Base-by-base conservation (phyloP, 2,113 vertebrate species). In the Paralichthys olivaceus region DNA sequence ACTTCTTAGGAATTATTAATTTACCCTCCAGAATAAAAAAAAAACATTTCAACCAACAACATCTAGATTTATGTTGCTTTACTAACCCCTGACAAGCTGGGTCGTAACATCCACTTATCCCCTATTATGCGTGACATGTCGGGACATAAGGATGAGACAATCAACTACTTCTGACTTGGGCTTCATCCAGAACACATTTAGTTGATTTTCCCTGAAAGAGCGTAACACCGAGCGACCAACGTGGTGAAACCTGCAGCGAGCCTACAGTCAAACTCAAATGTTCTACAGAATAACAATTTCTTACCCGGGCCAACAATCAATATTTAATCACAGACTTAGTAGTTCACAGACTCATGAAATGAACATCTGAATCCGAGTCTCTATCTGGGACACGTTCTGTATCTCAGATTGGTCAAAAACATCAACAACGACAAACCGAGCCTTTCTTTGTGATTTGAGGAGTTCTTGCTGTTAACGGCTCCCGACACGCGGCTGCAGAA, bases 261-360 rank as follows among this genome's bases (percentile, higher is more conserved):
- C 61, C 59, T 61, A 62, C 68, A 79, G 73, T 26, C 61, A 80
- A 78, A 81, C 54, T 45, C 1, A 2, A 61, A 40, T 23, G 32
- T 70, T 77, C 49, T 17, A 25, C 47, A 56, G 65, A 78, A 71
- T 69, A 79, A 79, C 70, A 81, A 82, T 75, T 79, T 75, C 63
- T 76, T 67, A 53, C 56, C 59, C 75, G 37, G 53, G 71, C 45
- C 65, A 79, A 79, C 62, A 77, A 90, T 80, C 68, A 82, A 80
- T 87, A 78, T 80, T 84, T 87, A 59, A 83, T 90, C 69, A 72
- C 65, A 82, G 68, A 67, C 29, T 81, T 65, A 45, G 58, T 57
- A 75, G 67, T 77, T 77, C 15, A 55, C 40, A 74, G 67, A 45
- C 69, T 78, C 61, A 72, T 72, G 29, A 82, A 87, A 80, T 71